phyloP scores from a whole-genome alignment of 1,140 invertebrate species.

The Bombus vancouverensis region DNA sequence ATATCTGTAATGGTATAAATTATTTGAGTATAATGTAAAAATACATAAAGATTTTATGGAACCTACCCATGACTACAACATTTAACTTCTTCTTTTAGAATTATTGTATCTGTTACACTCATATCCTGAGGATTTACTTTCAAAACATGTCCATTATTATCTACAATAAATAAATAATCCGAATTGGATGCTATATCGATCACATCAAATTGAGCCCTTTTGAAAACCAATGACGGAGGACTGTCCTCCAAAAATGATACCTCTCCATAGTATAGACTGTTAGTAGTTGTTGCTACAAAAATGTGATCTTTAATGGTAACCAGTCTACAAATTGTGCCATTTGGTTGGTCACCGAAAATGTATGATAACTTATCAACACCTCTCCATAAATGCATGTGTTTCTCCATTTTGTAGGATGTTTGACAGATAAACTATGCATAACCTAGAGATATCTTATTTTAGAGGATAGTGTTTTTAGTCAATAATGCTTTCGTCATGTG shows the following conservation, averaged over 20 bases:
- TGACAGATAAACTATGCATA: constrained; percentile 69
- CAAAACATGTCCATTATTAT: constrained; percentile 84
- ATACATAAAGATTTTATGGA: neutral
- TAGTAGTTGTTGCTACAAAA: constrained; percentile 75
- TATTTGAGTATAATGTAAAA: neutral
- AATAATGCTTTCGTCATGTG: constrained; percentile 69
- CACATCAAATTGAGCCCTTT: constrained; percentile 74
- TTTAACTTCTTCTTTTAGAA: constrained; percentile 85
- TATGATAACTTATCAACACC: constrained; percentile 73
- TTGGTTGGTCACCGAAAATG: constrained; percentile 71
- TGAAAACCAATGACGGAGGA: constrained; percentile 60
- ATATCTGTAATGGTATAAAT: constrained; percentile 71
- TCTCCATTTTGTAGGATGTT: constrained; percentile 71
- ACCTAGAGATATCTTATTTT: constrained; percentile 49
- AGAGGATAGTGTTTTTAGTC: constrained; percentile 25
- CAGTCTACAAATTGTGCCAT: constrained; percentile 74
- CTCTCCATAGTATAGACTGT: constrained; percentile 75
- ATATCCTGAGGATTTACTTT: constrained; percentile 83
- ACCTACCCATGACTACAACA: constrained; percentile 85
- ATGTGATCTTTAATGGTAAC: constrained; percentile 73
- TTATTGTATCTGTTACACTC: constrained; percentile 84
- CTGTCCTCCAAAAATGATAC: constrained; percentile 50
- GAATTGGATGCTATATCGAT: constrained; percentile 86
- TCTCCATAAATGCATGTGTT: constrained; percentile 77
- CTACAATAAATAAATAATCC: constrained; percentile 85